These are phyloP conservation scores for Sinocyclocheilus rhinocerous DNA, from an alignment of 2,113 vertebrate genomes.

Conservation along the genomic window DNA sequence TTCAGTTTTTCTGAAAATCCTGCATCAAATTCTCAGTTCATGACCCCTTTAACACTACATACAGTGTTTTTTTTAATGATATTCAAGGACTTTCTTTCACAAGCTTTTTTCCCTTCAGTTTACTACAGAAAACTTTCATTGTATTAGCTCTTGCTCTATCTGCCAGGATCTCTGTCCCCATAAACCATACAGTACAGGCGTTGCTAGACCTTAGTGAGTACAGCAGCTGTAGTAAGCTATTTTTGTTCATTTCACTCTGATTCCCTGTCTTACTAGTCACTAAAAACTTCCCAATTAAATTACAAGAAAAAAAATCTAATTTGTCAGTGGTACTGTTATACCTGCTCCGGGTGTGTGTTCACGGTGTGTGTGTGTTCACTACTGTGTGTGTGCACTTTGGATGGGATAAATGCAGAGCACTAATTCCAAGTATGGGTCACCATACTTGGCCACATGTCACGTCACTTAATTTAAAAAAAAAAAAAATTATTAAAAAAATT, in stretches of 20 bases:
- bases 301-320: not conserved
- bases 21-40: no score
- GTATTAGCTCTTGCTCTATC: not conserved
- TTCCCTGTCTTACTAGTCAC: not conserved
- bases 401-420: no score
- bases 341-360: no score
- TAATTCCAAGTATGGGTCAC: no score
- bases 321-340: constrained; percentile 1
- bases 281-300: not conserved
- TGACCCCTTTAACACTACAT: not conserved
- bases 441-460: no score
- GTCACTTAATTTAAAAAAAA: no score
- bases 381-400: no score
- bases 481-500: no score
- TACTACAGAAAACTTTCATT: not conserved
- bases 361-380: no score
- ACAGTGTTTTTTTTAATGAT: not conserved
- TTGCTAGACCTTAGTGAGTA: not conserved
- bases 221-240: not conserved
- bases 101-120: not conserved
- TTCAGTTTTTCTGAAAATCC: no score
- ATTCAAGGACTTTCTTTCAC: not conserved
- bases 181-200: not conserved
- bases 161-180: not conserved
- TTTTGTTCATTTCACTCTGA: not conserved